Base-by-base conservation (phyloP, 2,888 invertebrate species). In the Volucella inanis region DNA sequence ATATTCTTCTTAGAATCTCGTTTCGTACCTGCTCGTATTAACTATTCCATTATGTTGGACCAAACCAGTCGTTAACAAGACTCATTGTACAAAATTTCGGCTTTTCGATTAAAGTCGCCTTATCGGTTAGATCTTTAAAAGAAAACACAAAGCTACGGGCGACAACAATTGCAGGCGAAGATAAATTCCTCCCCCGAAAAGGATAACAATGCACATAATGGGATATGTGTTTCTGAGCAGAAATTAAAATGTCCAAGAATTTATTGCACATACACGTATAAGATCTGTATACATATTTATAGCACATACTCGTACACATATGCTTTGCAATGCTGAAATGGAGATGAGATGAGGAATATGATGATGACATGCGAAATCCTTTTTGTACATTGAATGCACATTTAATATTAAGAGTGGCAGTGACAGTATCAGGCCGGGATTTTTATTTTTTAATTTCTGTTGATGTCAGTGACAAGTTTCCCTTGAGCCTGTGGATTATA, bases 361-460 rank as follows among this genome's bases (percentile, higher is more conserved):
- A 50, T 74, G 79, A 67, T 79, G 79, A 79, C 65, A 79, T 79
- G 59, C 67, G 61, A 45, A 72, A 71, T 71, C 55, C 57, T 65
- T 79, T 65, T 71, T 45, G 45, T 65, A 52, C 59, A 65, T 22
- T 64, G 59, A 43, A 61, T 64, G 59, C 49, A 61, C 50, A 64
- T 65, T 65, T 65, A 11, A 64, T 45, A 54, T 52, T 45, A 74
- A 49, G 49, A 68, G 61, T 80, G 80, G 55, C 80, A 80, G 61
- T 80, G 80, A 50, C 80, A 80, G 80, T 80, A 80, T 55, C 75
- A 52, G 80, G 80, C 68, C 68, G 68, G 43, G 55, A 55, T 79
- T 79, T 62, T 52, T 59, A 38, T 67, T 59, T 59, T 43, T 38
- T 31, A 31, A 31, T 52, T 50, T 61, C 9, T 55, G 22, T 59